Base-by-base conservation (phyloP, 2,113 vertebrate genomes). In the Taxidea taxus region DNA sequence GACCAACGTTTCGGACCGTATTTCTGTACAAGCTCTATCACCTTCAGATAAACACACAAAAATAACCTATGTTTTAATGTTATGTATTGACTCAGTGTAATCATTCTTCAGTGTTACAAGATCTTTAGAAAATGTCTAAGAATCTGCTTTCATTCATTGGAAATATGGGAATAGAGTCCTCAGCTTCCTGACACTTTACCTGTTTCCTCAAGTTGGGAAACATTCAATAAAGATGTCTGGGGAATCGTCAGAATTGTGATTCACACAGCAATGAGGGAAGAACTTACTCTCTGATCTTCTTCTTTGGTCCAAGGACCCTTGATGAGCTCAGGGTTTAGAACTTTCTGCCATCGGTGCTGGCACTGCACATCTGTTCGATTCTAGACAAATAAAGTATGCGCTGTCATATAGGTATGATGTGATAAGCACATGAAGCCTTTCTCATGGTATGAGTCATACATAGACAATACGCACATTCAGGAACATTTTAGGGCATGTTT, bases 261-360 rank as follows among this genome's bases (percentile, higher is more conserved):
- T 68, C 58, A 68, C 27, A 93, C 9, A 60, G 20, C 87, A 66
- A 0, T 18, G 82, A 87, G 89, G 37, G 95, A 95, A 92, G 23
- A 97, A 96, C 99, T 99, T 99, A 99, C 99, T 99, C 99, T 99
- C 98, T 99, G 99, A 98, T 99, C 99, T 97, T 99, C 99, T 98
- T 99, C 99, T 99, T 99, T 99, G 97, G 99, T 99, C 99, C 99
- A 99, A 0, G 99, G 99, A 54, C 99, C 99, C 98, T 99, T 99
- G 98, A 99, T 99, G 97, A 99, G 99, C 98, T 99, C 99, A 95
- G 99, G 99, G 98, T 99, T 99, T 89, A 99, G 98, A 54, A 99
- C 99, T 97, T 99, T 99, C 98, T 99, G 99, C 99, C 99, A 99
- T 83, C 99, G 99, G 98, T 99, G 99, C 97, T 99, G 99, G 97